Evolutionary conservation across 2,797 vertebrate species (phyloP).

Genomic region (Sebastes diploproa): DNA sequence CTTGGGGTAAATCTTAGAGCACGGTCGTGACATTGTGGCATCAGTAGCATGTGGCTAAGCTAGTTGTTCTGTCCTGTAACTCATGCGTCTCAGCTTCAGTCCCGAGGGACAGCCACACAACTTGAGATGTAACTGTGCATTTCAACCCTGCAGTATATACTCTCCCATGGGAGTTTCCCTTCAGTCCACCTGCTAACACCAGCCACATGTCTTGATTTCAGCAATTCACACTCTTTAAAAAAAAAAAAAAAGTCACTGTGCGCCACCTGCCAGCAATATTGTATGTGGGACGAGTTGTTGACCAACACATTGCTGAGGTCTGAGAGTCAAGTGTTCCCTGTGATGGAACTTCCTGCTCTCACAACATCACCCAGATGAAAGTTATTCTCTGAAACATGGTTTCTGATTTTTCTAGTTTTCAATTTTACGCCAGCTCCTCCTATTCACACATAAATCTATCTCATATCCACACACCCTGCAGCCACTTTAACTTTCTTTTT

Average conservation of each 20-base stretch:
- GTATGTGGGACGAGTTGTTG: slow-evolving; percentile 15
- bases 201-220: not conserved
- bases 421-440: not conserved
- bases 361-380: not conserved
- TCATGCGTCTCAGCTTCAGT: not conserved
- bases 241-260: not conserved
- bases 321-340: slow-evolving; percentile 7
- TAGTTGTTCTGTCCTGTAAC: not conserved
- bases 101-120: not conserved
- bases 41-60: not conserved
- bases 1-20: not conserved
- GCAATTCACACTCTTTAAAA: not conserved
- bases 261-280: not conserved
- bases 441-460: slow-evolving; percentile 3
- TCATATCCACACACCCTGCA: not conserved
- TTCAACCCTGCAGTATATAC: not conserved
- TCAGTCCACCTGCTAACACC: not conserved
- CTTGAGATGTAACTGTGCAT: not conserved
- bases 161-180: not conserved
- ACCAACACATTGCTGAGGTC: slow-evolving; percentile 6
- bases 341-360: slow-evolving; percentile 6
- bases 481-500: not conserved
- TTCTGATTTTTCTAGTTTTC: not conserved
- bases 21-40: not conserved
- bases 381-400: not conserved